A percentile compares a stretch with the other conserved stretches of the same genome.
These are phyloP conservation scores for Herpailurus yagouaroundi DNA, from an alignment of 2,113 vertebrate genomes.

Conservation along the genomic window DNA sequence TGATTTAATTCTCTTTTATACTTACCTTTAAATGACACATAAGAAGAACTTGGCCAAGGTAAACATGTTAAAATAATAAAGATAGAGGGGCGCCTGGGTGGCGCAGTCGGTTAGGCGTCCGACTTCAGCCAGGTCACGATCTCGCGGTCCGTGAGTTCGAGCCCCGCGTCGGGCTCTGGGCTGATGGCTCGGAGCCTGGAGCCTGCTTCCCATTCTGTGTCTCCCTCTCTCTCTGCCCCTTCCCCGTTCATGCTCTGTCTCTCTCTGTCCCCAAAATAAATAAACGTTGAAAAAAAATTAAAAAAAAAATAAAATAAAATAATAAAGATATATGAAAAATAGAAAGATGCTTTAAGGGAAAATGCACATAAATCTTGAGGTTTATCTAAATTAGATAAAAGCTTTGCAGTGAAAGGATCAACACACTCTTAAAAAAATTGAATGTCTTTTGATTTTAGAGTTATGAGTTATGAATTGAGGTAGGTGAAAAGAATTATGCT, in stretches of 20 bases:
- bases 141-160: no score
- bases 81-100: no score
- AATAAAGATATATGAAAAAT: background rate
- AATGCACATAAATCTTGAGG: background rate
- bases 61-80: slow-evolving; percentile 3
- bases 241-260: no score
- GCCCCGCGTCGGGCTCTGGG: no score
- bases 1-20: background rate
- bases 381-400: background rate
- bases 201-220: no score
- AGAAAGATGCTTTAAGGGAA: background rate
- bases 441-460: background rate
- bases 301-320: no score
- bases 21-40: background rate
- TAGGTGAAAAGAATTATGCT: background rate
- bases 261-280: no score
- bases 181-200: no score
- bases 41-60: background rate
- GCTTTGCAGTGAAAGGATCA: background rate
- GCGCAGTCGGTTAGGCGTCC: no score
- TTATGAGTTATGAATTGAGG: background rate
- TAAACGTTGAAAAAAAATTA: no score
- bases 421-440: background rate
- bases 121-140: no score
- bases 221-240: no score